Evolutionary conservation across 2,888 invertebrate genomes (phyloP).

Genomic region (Deilephila porcellus): DNA sequence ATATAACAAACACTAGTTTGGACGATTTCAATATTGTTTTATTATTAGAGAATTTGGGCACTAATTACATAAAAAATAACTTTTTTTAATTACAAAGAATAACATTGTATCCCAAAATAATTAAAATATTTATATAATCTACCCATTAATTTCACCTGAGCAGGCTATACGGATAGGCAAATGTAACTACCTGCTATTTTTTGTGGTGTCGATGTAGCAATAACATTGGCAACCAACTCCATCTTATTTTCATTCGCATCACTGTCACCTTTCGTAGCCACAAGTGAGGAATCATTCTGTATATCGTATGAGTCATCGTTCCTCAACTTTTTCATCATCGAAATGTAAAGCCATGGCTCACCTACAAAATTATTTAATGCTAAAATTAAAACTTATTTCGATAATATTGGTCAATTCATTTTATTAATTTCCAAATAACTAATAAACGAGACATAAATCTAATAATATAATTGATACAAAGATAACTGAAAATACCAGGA

Average conservation of each 20-base stretch:
- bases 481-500: too few species aligned
- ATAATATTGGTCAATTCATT: too few species aligned
- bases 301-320: conserved; percentile 45
- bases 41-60: background rate
- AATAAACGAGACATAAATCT: too few species aligned
- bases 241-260: conserved; percentile 55
- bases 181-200: conserved; percentile 50
- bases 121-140: too few species aligned
- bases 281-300: conserved; percentile 48
- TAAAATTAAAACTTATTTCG: background rate
- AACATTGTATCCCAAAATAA: background rate
- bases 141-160: background rate
- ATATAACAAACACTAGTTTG: background rate
- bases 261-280: conserved; percentile 51
- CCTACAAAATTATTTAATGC: conserved; percentile 44
- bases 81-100: background rate
- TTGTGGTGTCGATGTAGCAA: conserved; percentile 73
- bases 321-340: conserved; percentile 54
- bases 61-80: too few species aligned
- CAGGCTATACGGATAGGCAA: background rate
- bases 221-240: conserved; percentile 51
- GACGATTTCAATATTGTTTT: too few species aligned
- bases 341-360: conserved; percentile 61
- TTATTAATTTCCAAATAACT: too few species aligned
- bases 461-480: too few species aligned